phyloP scores from a whole-genome alignment of 2,888 invertebrate genomes.

The Pimpla rufipes region DNA sequence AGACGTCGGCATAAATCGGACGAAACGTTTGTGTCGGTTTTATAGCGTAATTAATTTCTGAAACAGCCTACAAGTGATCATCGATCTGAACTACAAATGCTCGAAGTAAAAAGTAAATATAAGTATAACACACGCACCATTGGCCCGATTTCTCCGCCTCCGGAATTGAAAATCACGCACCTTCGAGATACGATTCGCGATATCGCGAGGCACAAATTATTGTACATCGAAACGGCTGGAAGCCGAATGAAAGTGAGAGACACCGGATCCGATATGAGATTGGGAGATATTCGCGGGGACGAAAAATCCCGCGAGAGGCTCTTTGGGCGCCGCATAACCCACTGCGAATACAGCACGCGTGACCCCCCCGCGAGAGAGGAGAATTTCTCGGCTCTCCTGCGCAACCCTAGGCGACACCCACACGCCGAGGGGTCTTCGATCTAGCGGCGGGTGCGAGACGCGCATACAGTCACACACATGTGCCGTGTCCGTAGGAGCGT shows the following conservation, averaged over 20 bases:
- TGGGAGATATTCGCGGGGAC: conserved; percentile 1
- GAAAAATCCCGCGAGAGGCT: conserved; percentile 17
- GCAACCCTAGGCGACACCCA: conserved; percentile 57
- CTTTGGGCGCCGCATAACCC: conserved; percentile 47
- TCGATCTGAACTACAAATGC: too few species aligned
- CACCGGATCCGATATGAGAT: conserved; percentile 28
- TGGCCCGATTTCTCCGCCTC: neutral
- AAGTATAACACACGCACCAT: neutral
- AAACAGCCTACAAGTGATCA: too few species aligned
- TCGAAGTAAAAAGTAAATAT: too few species aligned
- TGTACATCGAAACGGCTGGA: neutral
- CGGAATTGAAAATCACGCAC: neutral
- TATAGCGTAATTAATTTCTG: neutral
- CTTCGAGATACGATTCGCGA: neutral
- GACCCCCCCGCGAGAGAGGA: conserved; percentile 39
- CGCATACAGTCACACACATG: conserved; percentile 48
- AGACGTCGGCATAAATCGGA: too few species aligned
- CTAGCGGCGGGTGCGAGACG: conserved; percentile 9
- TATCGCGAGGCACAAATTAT: conserved; percentile 9
- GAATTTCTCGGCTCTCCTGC: conserved; percentile 39
- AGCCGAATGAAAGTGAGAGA: conserved; percentile 4
- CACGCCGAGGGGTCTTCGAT: conserved; percentile 54
- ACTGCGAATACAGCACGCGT: conserved; percentile 46
- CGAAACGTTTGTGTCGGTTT: neutral
- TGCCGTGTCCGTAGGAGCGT: conserved; percentile 71